A percentile compares a stretch with the other conserved stretches of the same genome.
Evolutionary conservation across 2,888 invertebrate genomes (phyloP).

Genomic region (Siphlonurus alternatus): DNA sequence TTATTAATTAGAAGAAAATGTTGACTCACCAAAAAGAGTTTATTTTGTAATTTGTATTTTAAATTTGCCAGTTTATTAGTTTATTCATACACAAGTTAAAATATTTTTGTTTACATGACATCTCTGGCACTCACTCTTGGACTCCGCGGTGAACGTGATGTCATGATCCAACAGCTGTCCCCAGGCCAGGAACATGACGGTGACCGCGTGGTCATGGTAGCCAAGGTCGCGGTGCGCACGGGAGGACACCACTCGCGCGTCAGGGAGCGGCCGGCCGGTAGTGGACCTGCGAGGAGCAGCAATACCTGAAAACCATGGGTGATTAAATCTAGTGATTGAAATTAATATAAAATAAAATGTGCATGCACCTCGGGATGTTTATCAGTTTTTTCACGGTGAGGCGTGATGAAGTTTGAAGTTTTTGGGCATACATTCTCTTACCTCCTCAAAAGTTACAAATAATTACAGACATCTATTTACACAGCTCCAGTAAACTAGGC

Average conservation of each 20-base stretch:
- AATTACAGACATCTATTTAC: too few species aligned
- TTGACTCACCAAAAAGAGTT: too few species aligned
- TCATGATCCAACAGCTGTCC: conserved; percentile 32
- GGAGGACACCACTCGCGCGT: conserved; percentile 48
- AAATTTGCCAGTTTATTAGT: too few species aligned
- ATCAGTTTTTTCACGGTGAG: too few species aligned
- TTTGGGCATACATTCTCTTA: background rate
- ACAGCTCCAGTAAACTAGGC: too few species aligned
- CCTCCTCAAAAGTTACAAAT: too few species aligned
- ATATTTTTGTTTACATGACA: too few species aligned
- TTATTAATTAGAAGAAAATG: too few species aligned
- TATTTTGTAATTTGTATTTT: too few species aligned
- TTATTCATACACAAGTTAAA: too few species aligned
- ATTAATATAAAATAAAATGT: background rate
- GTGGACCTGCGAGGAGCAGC: conserved; percentile 14
- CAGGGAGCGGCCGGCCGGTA: conserved; percentile 36
- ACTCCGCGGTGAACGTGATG: conserved; percentile 27
- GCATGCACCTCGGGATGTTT: too few species aligned
- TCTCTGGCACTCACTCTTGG: conserved; percentile 25
- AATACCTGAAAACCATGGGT: conserved; percentile 17
- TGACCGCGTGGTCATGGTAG: conserved; percentile 23
- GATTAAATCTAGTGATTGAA: background rate
- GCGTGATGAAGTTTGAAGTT: too few species aligned
- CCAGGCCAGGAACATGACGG: conserved; percentile 27
- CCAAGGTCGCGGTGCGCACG: conserved; percentile 38